Conservation (phyloP, 1,140 invertebrate genomes). For the Papilio xuthus region DNA sequence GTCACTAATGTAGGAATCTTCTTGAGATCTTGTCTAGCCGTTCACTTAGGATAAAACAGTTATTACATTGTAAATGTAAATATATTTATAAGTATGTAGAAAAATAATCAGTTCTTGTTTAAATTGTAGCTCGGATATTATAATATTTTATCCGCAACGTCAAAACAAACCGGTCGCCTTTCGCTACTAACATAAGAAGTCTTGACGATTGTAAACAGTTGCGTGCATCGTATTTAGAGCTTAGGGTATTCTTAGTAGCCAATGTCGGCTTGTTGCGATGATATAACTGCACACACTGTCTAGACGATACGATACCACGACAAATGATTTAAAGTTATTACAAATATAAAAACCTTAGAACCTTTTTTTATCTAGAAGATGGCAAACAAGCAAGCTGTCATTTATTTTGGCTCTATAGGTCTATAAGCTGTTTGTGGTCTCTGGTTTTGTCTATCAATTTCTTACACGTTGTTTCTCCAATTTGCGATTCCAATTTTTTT, state of each 20-base stretch:
- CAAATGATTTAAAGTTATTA: neutral
- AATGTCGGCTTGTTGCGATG: slow-evolving; percentile 5
- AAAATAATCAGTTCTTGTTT: slow-evolving; percentile 10
- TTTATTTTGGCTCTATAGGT: no score
- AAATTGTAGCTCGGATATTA: slow-evolving; percentile 12
- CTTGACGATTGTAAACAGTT: slow-evolving; percentile 19
- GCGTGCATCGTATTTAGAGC: slow-evolving; percentile 21
- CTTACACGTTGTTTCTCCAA: no score
- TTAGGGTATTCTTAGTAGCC: neutral
- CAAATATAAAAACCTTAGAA: neutral
- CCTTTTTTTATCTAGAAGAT: no score
- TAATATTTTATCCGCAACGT: slow-evolving; percentile 23
- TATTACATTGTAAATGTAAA: slow-evolving; percentile 1
- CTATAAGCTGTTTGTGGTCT: no score
- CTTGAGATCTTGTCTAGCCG: neutral
- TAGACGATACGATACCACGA: neutral
- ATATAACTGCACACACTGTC: slow-evolving; percentile 11
- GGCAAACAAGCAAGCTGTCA: no score
- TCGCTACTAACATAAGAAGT: slow-evolving; percentile 17
- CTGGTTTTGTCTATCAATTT: no score
- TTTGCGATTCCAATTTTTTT: no score
- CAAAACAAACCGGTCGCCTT: slow-evolving; percentile 19
- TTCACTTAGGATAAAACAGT: neutral
- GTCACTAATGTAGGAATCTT: neutral
- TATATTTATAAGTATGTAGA: neutral